phyloP scores from a whole-genome alignment of 2,797 vertebrate genomes.

The Periparus ater region DNA sequence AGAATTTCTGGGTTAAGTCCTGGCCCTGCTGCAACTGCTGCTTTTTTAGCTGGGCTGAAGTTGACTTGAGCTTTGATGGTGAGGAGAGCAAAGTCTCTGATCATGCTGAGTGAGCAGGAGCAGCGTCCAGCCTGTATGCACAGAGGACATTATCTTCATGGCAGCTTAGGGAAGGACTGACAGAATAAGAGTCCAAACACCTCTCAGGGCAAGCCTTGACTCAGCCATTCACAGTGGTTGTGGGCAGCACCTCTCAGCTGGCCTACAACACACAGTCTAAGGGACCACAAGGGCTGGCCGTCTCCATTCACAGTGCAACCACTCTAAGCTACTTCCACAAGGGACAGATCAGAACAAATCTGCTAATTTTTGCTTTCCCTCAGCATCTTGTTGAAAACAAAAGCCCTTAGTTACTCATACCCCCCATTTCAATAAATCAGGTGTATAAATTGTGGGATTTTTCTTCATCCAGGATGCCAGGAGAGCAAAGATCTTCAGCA shows the following conservation, averaged over 20 bases:
- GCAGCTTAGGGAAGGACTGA: neutral
- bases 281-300: neutral
- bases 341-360: neutral
- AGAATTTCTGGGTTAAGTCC: neutral
- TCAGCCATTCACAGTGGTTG: neutral
- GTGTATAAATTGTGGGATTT: neutral
- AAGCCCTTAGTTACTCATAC: neutral
- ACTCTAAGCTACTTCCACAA: neutral
- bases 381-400: neutral
- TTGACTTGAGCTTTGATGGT: neutral
- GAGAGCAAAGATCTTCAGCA: neutral
- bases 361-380: neutral
- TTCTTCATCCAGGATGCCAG: neutral
- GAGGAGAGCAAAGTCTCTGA: neutral
- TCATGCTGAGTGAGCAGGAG: neutral
- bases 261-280: neutral
- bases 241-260: neutral
- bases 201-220: neutral
- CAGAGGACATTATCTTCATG: neutral
- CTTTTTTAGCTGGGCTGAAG: neutral
- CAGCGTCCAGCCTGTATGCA: neutral
- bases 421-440: neutral
- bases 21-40: neutral
- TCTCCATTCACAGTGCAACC: neutral
- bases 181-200: neutral